A percentile compares a stretch with the other conserved stretches of the same genome.
These are phyloP conservation scores for Cynopterus sphinx DNA, from an alignment of 2,797 vertebrate genomes.

Conservation along the genomic window DNA sequence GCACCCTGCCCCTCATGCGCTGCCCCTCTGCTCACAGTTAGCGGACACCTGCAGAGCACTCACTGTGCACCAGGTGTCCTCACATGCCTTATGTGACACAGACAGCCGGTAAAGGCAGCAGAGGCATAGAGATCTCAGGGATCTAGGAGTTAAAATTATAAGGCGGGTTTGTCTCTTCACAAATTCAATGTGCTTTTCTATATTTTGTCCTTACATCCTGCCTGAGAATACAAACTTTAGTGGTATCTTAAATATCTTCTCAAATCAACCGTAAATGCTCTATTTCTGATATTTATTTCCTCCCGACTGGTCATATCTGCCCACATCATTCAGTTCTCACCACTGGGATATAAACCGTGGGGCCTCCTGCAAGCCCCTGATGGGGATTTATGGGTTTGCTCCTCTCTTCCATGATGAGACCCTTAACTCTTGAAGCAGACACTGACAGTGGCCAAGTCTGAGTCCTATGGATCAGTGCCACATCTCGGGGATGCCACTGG, in stretches of 20 bases:
- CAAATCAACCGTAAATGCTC: not conserved
- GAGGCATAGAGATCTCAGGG: not conserved
- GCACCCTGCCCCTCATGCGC: not conserved
- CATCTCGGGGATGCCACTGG: not conserved
- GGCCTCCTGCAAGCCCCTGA: not conserved
- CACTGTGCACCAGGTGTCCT: not conserved
- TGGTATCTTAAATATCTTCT: not conserved
- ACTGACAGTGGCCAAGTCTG: not conserved
- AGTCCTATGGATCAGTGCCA: not conserved
- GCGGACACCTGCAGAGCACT: not conserved
- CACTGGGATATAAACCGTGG: not conserved
- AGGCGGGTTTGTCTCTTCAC: not conserved
- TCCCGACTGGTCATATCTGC: not conserved
- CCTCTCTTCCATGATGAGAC: not conserved
- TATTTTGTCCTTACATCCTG: not conserved
- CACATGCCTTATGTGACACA: not conserved
- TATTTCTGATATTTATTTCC: not conserved
- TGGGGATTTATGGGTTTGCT: accelerated
- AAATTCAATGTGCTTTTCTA: not conserved
- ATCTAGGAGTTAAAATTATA: not conserved
- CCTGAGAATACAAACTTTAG: not conserved
- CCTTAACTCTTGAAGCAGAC: not conserved
- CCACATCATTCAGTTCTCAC: not conserved
- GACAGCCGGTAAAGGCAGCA: not conserved
- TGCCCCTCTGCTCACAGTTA: not conserved